Evolutionary conservation across 2,113 vertebrate species (phyloP), one percentile per base, ranked within the genome.

Genomic region (Tetraodon nigroviridis): DNA sequence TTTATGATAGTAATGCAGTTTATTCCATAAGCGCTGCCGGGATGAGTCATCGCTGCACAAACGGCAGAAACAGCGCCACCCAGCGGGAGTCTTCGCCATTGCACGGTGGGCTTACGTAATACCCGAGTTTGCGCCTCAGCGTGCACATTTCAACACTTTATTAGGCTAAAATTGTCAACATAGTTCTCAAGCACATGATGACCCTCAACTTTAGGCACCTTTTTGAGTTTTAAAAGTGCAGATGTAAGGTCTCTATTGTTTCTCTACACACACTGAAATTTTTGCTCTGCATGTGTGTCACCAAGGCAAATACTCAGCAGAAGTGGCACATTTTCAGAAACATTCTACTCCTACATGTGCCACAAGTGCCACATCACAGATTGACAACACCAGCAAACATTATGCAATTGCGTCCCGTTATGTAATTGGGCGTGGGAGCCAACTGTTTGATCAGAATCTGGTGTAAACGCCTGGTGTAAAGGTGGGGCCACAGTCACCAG

Each of bases 51-150:
- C 15, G 5, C 50, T n/a, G 58, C 51, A 22, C 27, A 49, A 71
- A 50, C 51, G 21, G 45, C 27, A 58, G 59, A 54, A 84, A 69
- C 71, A 70, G 81, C 75, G 83, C 73, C 84, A 81, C 70, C 86
- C 69, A 84, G 83, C 75, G 86, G 51, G 41, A 49, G 53, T 21
- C 20, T 20, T 27, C 59, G 52, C n/a, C 40, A 66, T 11, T 52
- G 66, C 72, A 77, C 10, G 8, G 6, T 16, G 19, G 6, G 54
- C 73, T 86, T 86, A 86, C 73, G 81, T 84, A 85, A 88, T 81
- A 80, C 59, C 59, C 44, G 76, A 73, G 59, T 75, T 80, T 67
- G 75, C 51, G 19, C 72, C 58, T 64, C 27, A 42, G 58, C 53
- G 27, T 80, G 50, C 51, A 62, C 57, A 56, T 77, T 76, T 69